Base-by-base conservation (phyloP, 2,797 vertebrate genomes). In the Lerista edwardsae region DNA sequence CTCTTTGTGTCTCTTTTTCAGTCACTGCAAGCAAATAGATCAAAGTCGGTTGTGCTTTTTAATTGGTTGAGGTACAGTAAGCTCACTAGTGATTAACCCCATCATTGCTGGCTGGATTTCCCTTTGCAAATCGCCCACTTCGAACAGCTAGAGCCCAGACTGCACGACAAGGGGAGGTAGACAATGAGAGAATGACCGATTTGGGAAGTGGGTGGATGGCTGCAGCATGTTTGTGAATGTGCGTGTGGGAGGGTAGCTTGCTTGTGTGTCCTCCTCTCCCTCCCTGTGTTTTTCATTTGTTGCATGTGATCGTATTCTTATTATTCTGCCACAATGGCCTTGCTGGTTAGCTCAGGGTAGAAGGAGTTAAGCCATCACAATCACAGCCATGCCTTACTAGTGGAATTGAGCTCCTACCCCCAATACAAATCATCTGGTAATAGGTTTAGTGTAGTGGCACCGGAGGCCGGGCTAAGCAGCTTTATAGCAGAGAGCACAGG, bases 401-500 rank as follows among this genome's bases (percentile, higher is more conserved):
- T 55, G 51, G 36, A 39, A 41, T 3, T 34, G 27, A 44, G 7
- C 4, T 76, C 87, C 79, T 3, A 14, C 83, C 59, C 41, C 72
- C 71, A 10, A 0, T 80, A 75, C 25, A 0, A 0, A 8, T 0
- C 19, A 0, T 41, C 55, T 47, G 72, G 80, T 19, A 27, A 71
- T 0, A 85, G 83, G n/a, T 81, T 90, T 76, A 82, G 29, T 0
- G 79, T 1, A 0, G 78, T 6, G 71, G 5, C 0, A 0, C 89
- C 21, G 0, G 73, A 84, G 86, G 44, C 15, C 2, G 41, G 71
- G 0, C 88, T 87, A 68, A 91, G 92, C 89, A 84, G 91, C 92
- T 93, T 89, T 84, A 47, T 5, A 34, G 89, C 79, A 11, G 64
- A 31, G 74, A 82, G 74, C 59, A 86, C 19, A 51, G 4, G 23